Evolutionary conservation across 1,140 invertebrate species (phyloP).

Genomic region (Dufourea novaeangliae): DNA sequence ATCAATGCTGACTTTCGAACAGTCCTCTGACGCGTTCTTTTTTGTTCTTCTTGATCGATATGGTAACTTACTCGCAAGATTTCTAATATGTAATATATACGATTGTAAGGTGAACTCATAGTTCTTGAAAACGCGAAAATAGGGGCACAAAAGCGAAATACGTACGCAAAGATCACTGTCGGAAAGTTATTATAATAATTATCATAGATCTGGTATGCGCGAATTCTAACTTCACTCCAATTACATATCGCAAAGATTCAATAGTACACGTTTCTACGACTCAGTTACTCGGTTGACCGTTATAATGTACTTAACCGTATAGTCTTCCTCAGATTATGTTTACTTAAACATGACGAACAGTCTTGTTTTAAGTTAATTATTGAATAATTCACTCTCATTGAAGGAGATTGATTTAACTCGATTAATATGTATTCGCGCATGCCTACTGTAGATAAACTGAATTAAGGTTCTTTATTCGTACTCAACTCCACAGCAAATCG

Average conservation of each 20-base stretch:
- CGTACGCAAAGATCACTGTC: neutral
- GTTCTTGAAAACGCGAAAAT: neutral
- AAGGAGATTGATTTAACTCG: neutral
- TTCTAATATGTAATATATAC: neutral
- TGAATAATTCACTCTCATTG: too few species aligned
- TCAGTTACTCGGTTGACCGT: neutral
- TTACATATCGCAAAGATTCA: neutral
- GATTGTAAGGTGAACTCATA: neutral
- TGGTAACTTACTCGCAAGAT: neutral
- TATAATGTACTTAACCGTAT: neutral
- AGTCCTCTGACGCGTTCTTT: constrained; percentile 15
- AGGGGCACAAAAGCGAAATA: neutral
- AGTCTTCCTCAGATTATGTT: constrained; percentile 19
- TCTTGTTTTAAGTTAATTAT: too few species aligned
- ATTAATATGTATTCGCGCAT: neutral
- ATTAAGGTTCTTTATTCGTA: neutral
- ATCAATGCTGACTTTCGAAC: constrained; percentile 4
- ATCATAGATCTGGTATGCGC: constrained; percentile 1
- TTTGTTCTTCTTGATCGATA: constrained; percentile 11
- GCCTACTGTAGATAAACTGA: constrained; percentile 14
- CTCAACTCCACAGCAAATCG: neutral
- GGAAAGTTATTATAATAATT: neutral
- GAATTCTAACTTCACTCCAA: neutral
- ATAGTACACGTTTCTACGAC: neutral
- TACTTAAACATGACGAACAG: too few species aligned